phyloP scores from a whole-genome alignment of 2,113 vertebrate genomes.

The Chrysemys picta region DNA sequence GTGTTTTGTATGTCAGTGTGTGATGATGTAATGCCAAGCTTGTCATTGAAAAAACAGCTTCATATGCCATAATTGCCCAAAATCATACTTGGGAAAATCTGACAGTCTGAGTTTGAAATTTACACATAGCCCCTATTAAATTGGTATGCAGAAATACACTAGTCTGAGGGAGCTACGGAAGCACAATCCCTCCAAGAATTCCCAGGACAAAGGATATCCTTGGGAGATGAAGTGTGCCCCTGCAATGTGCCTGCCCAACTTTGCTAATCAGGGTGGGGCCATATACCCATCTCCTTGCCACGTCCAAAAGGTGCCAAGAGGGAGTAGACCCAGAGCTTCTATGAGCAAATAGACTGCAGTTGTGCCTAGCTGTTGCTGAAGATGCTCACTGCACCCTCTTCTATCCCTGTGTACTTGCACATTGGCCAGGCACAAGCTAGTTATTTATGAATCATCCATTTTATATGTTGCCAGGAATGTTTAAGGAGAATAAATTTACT shows the following conservation, averaged over 20 bases:
- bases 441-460: slow-evolving; percentile 39
- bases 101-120: background rate
- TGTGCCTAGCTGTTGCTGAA: background rate
- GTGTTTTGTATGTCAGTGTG: background rate
- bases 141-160: background rate
- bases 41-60: slow-evolving; percentile 28
- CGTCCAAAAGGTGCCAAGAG: background rate
- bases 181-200: background rate
- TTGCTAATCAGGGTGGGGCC: background rate
- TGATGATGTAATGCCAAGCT: background rate
- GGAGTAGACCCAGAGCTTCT: background rate
- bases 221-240: background rate
- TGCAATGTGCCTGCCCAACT: background rate
- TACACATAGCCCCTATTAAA: background rate
- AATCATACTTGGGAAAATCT: background rate
- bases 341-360: background rate
- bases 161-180: background rate
- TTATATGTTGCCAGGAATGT: slow-evolving; percentile 7
- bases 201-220: background rate
- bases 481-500: background rate
- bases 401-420: background rate
- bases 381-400: background rate
- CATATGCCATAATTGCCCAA: background rate
- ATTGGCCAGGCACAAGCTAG: background rate
- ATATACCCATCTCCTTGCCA: background rate